Base-by-base conservation (phyloP, 2,797 vertebrate genomes). In the Glyptemys insculpta region DNA sequence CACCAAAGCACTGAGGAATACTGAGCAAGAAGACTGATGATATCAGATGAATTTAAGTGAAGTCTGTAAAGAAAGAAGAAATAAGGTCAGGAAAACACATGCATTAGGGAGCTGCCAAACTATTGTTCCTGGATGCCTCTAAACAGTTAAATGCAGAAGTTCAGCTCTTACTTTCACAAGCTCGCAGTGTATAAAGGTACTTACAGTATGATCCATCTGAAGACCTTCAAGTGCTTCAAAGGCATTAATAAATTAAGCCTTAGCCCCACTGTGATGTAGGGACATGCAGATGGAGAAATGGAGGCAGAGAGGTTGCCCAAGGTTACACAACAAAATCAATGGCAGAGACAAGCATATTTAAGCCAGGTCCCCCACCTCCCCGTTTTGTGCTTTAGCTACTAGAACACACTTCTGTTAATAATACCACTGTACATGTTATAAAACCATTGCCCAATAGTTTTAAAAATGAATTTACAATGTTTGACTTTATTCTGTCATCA, bases 231-330 rank as follows among this genome's bases (percentile, higher is more conserved):
- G 87, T 88, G 86, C 91, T 92, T 90, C 4, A 0, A 41, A 79
- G 47, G 87, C 7, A 81, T 16, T 82, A 76, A 89, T 85, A 92
- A 92, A 92, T 89, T 18, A 87, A 92, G 89, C 84, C 82, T 74
- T 68, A 80, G 52, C 93, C 79, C 50, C 83, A 89, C 34, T 49
- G n/a, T 41, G 91, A 94, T 18, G 37, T 34, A 59, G 83, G 31
- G 47, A 94, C 94, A 90, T 1, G 84, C 94, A 59, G 86, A 87
- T 92, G 91, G 94, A 90, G 94, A 92, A 95, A 90, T 87, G 25
- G 85, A 96, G 89, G 87, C 82, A 78, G 72, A 79, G 89, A 49
- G 25, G 93, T 95, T 91, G 91, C 85, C 87, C 95, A 95, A 96
- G 96, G 95, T 97, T 96, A 96, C 88, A 74, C 86, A 83, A 68